Evolutionary conservation across 2,888 invertebrate species (phyloP), one percentile per base, ranked within the genome.

Genomic region (Leptinotarsa rubiginosa): DNA sequence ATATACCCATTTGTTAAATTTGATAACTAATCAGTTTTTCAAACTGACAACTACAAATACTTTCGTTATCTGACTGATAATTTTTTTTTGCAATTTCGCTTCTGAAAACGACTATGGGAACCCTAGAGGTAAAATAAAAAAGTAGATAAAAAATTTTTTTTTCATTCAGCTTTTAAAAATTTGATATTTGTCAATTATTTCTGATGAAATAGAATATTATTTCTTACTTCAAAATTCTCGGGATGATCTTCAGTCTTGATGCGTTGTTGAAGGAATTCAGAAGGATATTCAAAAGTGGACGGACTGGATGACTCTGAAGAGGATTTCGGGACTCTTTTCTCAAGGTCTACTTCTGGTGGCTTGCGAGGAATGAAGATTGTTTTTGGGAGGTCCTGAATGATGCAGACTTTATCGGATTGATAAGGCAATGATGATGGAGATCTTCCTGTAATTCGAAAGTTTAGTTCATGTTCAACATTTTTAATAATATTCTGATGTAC

Each of bases 331-430:
- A 25, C 15, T 49, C 65, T 50, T 67, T 78, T 80, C n/a, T 84
- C 83, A 41, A 75, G 62, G 47, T 85, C 85, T 67, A 71, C 75
- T 65, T 85, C 85, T 76, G 84, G 83, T 13, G 84, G 82, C 72
- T 86, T 86, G 20, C 83, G 79, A 13, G 84, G 79, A 56, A 85
- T 83, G 73, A 84, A 83, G 64, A 84, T 75, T 47, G 83, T 82
- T 77, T 86, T 85, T 70, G 83, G 81, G 71, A 84, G 73, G 64
- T 86, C 84, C 52, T 80, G 81, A 54, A 80, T 76, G 10, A 78
- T 41, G 31, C 73, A 67, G n/a, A 79, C 68, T 74, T 81, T 80
- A 50, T 85, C 84, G 20, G 77, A 72, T 10, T 78, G 74, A 62
- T 75, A 80, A 4, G 80, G 77, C 49, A 83, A 47, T 10, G 81